Evolutionary conservation across 2,113 vertebrate species (phyloP).

Genomic region (Casuarius casuarius): DNA sequence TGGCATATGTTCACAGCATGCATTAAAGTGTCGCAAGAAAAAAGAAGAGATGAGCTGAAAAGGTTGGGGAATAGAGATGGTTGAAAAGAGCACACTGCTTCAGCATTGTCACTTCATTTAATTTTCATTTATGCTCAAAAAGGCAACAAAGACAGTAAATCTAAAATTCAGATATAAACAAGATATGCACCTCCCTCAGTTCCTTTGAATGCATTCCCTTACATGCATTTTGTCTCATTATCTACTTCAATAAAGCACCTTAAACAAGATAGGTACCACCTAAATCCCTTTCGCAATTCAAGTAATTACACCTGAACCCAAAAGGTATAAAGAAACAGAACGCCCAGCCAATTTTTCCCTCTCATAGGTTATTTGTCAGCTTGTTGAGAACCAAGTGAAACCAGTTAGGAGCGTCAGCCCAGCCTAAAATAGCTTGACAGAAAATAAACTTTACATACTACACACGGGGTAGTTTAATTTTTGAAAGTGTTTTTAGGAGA

Average conservation of each 20-base stretch:
- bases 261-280: not conserved
- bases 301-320: not conserved
- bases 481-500: not conserved
- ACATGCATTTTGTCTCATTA: not conserved
- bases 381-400: conserved; percentile 27
- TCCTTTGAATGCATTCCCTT: not conserved
- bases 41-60: not conserved
- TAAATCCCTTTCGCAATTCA: not conserved
- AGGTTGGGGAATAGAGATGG: not conserved
- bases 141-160: not conserved
- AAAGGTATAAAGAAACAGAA: conserved; percentile 11
- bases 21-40: not conserved
- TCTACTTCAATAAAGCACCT: not conserved
- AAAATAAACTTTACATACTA: conserved; percentile 25
- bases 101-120: conserved; percentile 6
- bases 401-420: not conserved
- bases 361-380: not conserved
- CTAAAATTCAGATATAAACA: conserved; percentile 25
- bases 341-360: not conserved
- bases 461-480: not conserved
- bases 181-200: not conserved
- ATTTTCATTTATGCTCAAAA: conserved; percentile 7
- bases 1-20: conserved; percentile 7
- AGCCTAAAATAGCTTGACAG: not conserved
- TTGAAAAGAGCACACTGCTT: not conserved